A percentile compares a stretch with the other conserved stretches of the same genome.
phyloP scores from a whole-genome alignment of 1,140 invertebrate genomes.

The Nephila pilipes region DNA sequence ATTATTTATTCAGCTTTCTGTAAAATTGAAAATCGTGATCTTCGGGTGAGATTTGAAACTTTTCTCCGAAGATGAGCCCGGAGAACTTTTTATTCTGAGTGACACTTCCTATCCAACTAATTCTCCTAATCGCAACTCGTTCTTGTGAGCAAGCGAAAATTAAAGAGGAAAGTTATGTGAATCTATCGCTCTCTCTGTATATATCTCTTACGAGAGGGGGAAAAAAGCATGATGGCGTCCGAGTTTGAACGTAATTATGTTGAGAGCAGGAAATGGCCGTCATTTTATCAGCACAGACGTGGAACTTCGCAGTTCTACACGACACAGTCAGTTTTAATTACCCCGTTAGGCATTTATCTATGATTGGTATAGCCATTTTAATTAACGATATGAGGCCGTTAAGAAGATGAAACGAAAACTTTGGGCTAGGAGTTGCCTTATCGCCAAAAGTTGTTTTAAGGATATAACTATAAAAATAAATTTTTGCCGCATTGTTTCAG shows the following conservation, averaged over 20 bases:
- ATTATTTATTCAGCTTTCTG: too few relatives aligned
- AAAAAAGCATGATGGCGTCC: conserved; percentile 41
- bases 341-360: conserved; percentile 74
- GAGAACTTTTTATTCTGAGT: conserved; percentile 48
- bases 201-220: not conserved
- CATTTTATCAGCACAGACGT: conserved; percentile 62
- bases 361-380: conserved; percentile 76
- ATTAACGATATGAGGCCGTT: conserved; percentile 74
- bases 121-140: conserved; percentile 61
- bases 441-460: conserved; percentile 74
- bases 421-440: conserved; percentile 59
- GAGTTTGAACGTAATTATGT: conserved; percentile 71
- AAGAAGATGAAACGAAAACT: conserved; percentile 66
- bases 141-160: conserved; percentile 59
- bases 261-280: conserved; percentile 69
- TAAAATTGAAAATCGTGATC: not conserved
- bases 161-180: conserved; percentile 64
- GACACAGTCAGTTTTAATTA: conserved; percentile 75
- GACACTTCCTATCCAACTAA: conserved; percentile 45
- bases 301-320: conserved; percentile 27
- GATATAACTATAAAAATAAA: conserved; percentile 74
- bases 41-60: not conserved
- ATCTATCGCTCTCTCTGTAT: conserved; percentile 16
- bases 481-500: conserved; percentile 67
- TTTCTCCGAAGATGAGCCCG: not conserved